Conservation (phyloP, 2,888 invertebrate genomes). For the Parnassius smintheus region DNA sequence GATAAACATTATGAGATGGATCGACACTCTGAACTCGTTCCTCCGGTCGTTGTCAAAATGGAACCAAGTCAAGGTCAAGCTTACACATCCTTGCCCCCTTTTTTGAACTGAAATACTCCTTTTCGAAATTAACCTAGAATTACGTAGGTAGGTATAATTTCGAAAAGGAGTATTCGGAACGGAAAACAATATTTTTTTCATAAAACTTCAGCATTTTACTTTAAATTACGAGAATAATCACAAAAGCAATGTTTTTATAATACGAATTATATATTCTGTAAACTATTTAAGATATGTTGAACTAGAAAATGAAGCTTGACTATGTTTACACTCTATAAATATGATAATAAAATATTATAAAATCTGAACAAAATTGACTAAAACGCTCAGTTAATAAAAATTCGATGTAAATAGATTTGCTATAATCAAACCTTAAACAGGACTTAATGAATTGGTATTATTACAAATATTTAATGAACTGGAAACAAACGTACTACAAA, state of each 20-base stretch:
- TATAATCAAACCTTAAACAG: too few relatives aligned
- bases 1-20: conserved; percentile 75
- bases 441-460: too few relatives aligned
- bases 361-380: too few relatives aligned
- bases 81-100: conserved; percentile 88
- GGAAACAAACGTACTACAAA: too few relatives aligned
- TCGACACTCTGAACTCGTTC: conserved; percentile 66
- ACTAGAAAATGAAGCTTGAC: too few relatives aligned
- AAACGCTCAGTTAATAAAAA: too few relatives aligned
- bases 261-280: too few relatives aligned
- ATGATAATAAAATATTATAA: too few relatives aligned
- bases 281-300: too few relatives aligned
- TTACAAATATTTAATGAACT: too few relatives aligned
- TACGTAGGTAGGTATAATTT: conserved; percentile 62
- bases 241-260: not conserved
- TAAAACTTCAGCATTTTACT: not conserved
- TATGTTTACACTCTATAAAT: too few relatives aligned
- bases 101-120: conserved; percentile 86
- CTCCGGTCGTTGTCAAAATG: conserved; percentile 79
- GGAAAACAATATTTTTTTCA: conserved; percentile 4
- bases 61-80: conserved; percentile 81
- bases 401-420: too few relatives aligned
- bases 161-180: conserved; percentile 73
- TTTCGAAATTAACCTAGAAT: conserved; percentile 76
- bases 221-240: not conserved